These are phyloP conservation scores for Melitaea cinxia DNA, from an alignment of 1,140 invertebrate genomes.

Conservation along the genomic window DNA sequence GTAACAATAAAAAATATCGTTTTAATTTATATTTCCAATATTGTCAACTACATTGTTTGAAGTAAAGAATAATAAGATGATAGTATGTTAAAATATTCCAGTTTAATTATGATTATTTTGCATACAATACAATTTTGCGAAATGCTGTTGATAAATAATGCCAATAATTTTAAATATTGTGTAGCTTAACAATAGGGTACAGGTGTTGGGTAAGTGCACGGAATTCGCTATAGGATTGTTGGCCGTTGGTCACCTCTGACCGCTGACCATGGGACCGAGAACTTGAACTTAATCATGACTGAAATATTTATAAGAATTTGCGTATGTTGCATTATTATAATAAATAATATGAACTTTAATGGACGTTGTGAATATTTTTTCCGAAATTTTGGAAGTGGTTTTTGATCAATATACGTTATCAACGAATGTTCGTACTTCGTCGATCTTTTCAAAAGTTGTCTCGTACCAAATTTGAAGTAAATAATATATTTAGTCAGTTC, in stretches of 20 bases:
- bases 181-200: slow-evolving; percentile 33
- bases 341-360: no score
- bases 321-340: neutral
- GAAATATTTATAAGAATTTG: slow-evolving; percentile 22
- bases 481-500: no score
- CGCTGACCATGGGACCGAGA: slow-evolving; percentile 55
- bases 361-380: no score
- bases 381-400: no score
- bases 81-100: neutral
- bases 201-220: slow-evolving; percentile 44
- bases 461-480: no score
- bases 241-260: slow-evolving; percentile 76
- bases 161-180: slow-evolving; percentile 15
- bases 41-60: neutral
- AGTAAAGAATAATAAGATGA: neutral
- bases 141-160: slow-evolving; percentile 3
- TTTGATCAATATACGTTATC: no score
- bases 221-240: slow-evolving; percentile 48
- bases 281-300: slow-evolving; percentile 54
- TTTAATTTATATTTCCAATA: no score
- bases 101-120: neutral
- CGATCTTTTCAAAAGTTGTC: no score
- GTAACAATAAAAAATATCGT: slow-evolving; percentile 13
- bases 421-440: no score
- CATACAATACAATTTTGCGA: slow-evolving; percentile 1